Evolutionary conservation across 2,888 invertebrate species (phyloP), one percentile per base, ranked within the genome.

Genomic region (Papilio protenor): DNA sequence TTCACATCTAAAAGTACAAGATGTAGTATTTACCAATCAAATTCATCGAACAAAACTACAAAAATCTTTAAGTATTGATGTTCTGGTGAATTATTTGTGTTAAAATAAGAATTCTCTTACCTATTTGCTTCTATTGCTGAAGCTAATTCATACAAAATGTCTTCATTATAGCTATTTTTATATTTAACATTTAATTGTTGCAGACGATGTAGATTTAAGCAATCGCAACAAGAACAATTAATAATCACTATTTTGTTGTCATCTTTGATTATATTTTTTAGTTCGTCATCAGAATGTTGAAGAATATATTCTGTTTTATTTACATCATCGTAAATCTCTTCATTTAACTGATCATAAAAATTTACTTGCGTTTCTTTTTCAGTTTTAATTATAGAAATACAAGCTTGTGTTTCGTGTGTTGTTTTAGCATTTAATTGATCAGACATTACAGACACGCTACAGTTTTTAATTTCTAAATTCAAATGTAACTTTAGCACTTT

Each of bases 151-250:
- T 59, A 27, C 16, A 76, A 27, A 70, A 57, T 75, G 76, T 23
- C 40, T 52, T 52, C 59, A 33, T 69, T 57, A 52, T 10, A 45
- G 4, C 10, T 59, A 16, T 70, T 49, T 27, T 73, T 59, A 49
- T n/a, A 40, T 45, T 66, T 76, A 21, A 23, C 61, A 27, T 76
- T 73, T 5, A 76, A 70, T 45, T 79, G 77, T 6, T 71, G 55
- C 45, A 76, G 27, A 18, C 64, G 18, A 64, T 33, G 66, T 10
- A 77, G 33, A 45, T 69, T 70, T 11, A 45, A 11, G 21, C 74
- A 70, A 27, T 77, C 74, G 18, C 74, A 77, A 61, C 81, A 82
- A n/a, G 79, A 77, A 76, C 82, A 83, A 57, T 77, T 75, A 47
- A 82, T 76, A 55, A 81, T 64, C 59, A 79, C 59, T 16, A 80